Conservation (phyloP, 2,797 vertebrate species). For the Xiphophorus birchmanni region DNA sequence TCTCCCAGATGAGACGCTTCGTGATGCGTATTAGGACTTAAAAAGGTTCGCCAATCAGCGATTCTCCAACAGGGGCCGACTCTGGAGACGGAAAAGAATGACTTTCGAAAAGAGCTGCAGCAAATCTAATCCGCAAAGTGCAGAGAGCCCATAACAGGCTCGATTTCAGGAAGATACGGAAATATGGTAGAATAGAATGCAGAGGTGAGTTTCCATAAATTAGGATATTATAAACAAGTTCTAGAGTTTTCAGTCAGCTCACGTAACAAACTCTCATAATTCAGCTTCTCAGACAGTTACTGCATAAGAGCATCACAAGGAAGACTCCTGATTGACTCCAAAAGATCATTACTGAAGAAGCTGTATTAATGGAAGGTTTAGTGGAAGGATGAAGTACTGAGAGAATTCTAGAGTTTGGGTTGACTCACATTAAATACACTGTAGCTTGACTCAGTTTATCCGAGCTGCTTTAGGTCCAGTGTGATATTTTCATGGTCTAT, state of each 20-base stretch:
- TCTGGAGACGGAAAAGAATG: background rate
- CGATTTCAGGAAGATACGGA: background rate
- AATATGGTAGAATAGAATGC: background rate
- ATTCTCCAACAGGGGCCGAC: background rate
- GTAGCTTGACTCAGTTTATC: background rate
- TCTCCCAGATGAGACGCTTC: conserved; percentile 2
- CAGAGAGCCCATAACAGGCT: background rate
- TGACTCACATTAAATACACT: background rate
- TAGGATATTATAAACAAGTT: background rate
- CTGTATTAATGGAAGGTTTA: background rate
- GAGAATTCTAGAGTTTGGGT: background rate
- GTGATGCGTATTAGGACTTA: background rate
- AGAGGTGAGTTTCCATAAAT: background rate
- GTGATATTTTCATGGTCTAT: too few species aligned
- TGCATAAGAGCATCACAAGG: background rate
- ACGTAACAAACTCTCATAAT: background rate
- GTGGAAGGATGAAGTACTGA: background rate
- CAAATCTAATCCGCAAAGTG: background rate
- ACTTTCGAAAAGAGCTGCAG: background rate
- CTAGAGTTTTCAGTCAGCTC: background rate
- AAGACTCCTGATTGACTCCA: background rate
- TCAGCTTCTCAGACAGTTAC: background rate
- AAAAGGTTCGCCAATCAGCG: conserved; percentile 25
- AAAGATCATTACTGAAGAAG: background rate
- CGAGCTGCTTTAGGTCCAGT: too few species aligned